Conservation (phyloP, 1,140 invertebrate species). For the Leucophenga varia region DNA sequence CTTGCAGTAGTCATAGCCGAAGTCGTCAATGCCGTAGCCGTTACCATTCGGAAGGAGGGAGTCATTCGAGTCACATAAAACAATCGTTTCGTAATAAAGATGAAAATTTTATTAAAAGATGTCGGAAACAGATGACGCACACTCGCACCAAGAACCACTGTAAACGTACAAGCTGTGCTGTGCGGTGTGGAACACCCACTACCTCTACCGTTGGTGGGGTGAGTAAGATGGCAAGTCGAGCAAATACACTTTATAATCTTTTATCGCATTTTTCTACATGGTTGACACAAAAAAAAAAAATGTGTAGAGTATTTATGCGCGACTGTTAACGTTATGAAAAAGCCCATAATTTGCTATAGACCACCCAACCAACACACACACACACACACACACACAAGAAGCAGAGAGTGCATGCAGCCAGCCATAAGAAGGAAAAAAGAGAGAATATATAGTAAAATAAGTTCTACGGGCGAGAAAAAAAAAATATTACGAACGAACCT, state of each 20-base stretch:
- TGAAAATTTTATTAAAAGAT: slow-evolving; percentile 59
- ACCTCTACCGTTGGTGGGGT: slow-evolving; percentile 14
- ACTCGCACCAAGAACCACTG: slow-evolving; percentile 2
- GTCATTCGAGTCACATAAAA: slow-evolving; percentile 51
- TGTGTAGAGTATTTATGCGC: slow-evolving; percentile 55
- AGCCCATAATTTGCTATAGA: slow-evolving; percentile 49
- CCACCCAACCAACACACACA: slow-evolving; percentile 21
- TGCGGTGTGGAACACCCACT: slow-evolving; percentile 18
- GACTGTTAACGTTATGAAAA: slow-evolving; percentile 56
- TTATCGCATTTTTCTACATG: slow-evolving; percentile 56
- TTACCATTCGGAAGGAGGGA: no score
- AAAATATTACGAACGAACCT: slow-evolving; percentile 43
- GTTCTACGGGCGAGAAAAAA: slow-evolving; percentile 35
- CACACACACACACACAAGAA: background rate
- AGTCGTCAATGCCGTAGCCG: no score
- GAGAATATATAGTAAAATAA: no score
- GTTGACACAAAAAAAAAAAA: slow-evolving; percentile 55
- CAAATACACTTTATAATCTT: slow-evolving; percentile 56
- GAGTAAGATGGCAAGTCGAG: slow-evolving; percentile 6
- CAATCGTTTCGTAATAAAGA: slow-evolving; percentile 57
- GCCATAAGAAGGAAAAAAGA: no score
- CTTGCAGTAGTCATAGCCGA: no score
- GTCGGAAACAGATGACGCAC: slow-evolving; percentile 56
- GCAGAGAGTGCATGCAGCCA: no score
- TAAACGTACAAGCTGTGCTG: background rate